These are phyloP conservation scores for Lipophrys pholis DNA, from an alignment of 2,113 vertebrate genomes.

Conservation along the genomic window DNA sequence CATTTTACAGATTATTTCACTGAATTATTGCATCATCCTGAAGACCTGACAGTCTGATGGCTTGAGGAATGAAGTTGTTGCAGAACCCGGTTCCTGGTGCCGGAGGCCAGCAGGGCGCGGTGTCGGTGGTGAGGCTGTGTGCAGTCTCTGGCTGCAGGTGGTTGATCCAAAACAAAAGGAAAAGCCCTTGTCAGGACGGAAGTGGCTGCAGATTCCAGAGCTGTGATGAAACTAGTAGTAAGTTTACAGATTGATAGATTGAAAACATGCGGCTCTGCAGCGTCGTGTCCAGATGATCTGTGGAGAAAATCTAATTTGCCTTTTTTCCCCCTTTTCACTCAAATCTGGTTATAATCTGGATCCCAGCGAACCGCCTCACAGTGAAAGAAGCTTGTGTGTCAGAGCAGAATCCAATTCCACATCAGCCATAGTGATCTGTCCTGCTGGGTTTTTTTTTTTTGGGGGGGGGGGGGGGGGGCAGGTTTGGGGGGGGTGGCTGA, in stretches of 20 bases:
- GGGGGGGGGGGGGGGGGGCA: slow-evolving; percentile 2
- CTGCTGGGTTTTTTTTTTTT: no score
- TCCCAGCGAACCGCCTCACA: slow-evolving; percentile 46
- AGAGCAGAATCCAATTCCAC: slow-evolving; percentile 37
- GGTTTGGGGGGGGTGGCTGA: no score
- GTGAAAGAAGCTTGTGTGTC: slow-evolving; percentile 71
- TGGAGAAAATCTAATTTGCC: slow-evolving; percentile 69
- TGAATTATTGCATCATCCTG: no score
- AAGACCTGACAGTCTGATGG: no score
- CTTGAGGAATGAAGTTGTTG: no score
- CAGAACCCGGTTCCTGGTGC: no score
- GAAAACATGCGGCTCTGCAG: slow-evolving; percentile 70
- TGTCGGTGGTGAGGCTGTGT: no score
- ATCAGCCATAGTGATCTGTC: slow-evolving; percentile 52
- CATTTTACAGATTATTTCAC: no score
- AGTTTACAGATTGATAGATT: slow-evolving; percentile 61
- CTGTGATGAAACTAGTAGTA: slow-evolving; percentile 48
- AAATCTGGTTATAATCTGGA: slow-evolving; percentile 79
- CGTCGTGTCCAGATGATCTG: slow-evolving; percentile 66
- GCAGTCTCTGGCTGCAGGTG: no score
- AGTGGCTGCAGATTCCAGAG: slow-evolving; percentile 24
- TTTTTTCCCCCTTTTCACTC: slow-evolving; percentile 24
- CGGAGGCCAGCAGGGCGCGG: no score
- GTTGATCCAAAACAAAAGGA: no score
- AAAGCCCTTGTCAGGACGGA: slow-evolving; percentile 3